phyloP scores from a whole-genome alignment of 1,140 invertebrate species.

The Akabosia matsudoensis region DNA sequence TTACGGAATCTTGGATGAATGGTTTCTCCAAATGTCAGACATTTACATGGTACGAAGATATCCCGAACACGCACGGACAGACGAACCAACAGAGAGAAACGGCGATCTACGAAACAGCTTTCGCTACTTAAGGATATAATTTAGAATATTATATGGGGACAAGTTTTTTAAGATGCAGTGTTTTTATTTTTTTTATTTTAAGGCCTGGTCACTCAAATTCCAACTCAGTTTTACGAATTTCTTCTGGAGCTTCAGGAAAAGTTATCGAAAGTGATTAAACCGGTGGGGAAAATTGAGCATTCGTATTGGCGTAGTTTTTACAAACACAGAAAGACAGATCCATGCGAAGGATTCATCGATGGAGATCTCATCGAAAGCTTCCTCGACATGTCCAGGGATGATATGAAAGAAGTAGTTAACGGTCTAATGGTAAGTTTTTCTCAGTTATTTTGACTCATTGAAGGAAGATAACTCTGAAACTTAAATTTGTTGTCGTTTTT shows the following conservation, averaged over 20 bases:
- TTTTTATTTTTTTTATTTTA: slow-evolving; percentile 46
- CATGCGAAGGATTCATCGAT: slow-evolving; percentile 85
- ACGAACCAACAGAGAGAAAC: too few relatives aligned
- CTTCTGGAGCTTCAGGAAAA: slow-evolving; percentile 78
- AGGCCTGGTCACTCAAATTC: slow-evolving; percentile 88
- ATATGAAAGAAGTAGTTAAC: slow-evolving; percentile 83
- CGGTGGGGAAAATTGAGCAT: slow-evolving; percentile 92
- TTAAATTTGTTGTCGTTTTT: too few relatives aligned
- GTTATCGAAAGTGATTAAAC: slow-evolving; percentile 84
- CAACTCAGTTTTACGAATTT: slow-evolving; percentile 77
- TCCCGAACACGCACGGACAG: too few relatives aligned
- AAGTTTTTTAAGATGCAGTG: too few relatives aligned
- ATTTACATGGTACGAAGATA: too few relatives aligned
- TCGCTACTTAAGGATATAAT: not conserved
- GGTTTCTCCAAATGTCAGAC: too few relatives aligned
- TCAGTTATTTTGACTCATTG: not conserved
- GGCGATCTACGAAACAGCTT: too few relatives aligned
- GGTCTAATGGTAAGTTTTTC: slow-evolving; percentile 81
- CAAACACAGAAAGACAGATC: slow-evolving; percentile 77
- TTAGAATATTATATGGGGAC: too few relatives aligned
- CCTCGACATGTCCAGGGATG: slow-evolving; percentile 81
- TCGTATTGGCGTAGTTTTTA: slow-evolving; percentile 84
- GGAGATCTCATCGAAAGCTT: slow-evolving; percentile 98
- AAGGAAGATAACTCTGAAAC: too few relatives aligned
- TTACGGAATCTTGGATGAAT: too few relatives aligned